These are phyloP conservation scores for Corythoichthys intestinalis DNA, from an alignment of 2,113 vertebrate species.

Conservation along the genomic window DNA sequence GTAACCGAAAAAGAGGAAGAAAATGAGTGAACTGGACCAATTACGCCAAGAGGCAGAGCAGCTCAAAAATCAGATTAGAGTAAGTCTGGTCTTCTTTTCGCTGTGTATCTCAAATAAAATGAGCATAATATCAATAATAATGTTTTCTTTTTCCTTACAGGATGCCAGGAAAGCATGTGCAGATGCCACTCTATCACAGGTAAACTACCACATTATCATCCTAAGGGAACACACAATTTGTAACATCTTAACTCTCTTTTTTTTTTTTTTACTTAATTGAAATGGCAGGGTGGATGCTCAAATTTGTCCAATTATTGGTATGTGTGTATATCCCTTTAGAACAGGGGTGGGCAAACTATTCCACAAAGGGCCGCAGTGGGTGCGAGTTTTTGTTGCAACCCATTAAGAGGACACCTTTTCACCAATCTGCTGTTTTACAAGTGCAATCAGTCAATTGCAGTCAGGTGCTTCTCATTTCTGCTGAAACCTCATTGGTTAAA, in stretches of 20 bases:
- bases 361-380: too few relatives aligned
- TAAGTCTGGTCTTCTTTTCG: constrained; percentile 60
- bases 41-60: constrained; percentile 99
- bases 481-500: too few relatives aligned
- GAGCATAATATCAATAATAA: background rate
- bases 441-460: too few relatives aligned
- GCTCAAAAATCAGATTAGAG: constrained; percentile 98
- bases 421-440: too few relatives aligned
- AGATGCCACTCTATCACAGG: constrained; percentile 97
- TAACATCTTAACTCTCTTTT: background rate
- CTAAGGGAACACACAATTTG: background rate
- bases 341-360: too few relatives aligned
- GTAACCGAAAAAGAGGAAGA: constrained; percentile 79
- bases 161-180: constrained; percentile 83
- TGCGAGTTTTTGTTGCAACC: too few relatives aligned
- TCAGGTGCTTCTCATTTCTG: too few relatives aligned
- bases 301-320: background rate
- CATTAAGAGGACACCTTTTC: too few relatives aligned
- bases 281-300: background rate
- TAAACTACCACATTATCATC: constrained; percentile 46
- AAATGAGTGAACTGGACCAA: constrained; percentile 99
- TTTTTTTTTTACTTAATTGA: background rate
- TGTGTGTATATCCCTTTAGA: background rate
- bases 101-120: background rate
- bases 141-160: constrained; percentile 37